phyloP scores from a whole-genome alignment of 2,888 invertebrate genomes.

The Andrena dorsata region DNA sequence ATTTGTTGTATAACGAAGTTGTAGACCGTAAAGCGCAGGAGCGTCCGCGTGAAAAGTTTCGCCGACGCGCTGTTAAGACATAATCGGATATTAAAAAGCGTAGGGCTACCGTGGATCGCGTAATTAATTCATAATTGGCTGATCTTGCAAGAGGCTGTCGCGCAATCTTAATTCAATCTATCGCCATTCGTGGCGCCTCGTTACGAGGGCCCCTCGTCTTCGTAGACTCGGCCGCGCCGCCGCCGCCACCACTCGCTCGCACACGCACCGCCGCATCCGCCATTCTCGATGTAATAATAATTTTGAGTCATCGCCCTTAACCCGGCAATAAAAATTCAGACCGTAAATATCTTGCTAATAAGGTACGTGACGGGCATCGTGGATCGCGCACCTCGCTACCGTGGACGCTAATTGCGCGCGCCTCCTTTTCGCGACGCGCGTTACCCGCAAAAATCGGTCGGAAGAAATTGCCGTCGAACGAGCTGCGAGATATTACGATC shows the following conservation, averaged over 20 bases:
- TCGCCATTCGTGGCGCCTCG: slow-evolving; percentile 82
- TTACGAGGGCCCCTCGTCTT: slow-evolving; percentile 74
- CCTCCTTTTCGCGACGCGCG: slow-evolving; percentile 13
- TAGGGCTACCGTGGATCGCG: slow-evolving; percentile 79
- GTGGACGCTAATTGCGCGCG: slow-evolving; percentile 56
- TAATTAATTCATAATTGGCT: slow-evolving; percentile 85
- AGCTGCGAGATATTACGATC: slow-evolving; percentile 29
- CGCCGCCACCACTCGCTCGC: neutral
- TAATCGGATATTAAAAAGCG: slow-evolving; percentile 84
- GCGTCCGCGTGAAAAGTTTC: slow-evolving; percentile 53
- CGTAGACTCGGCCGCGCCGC: slow-evolving; percentile 5
- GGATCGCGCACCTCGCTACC: slow-evolving; percentile 1
- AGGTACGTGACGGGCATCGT: slow-evolving; percentile 68
- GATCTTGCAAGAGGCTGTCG: slow-evolving; percentile 80
- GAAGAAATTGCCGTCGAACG: slow-evolving; percentile 8
- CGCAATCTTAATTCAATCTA: slow-evolving; percentile 85
- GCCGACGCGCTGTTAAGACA: slow-evolving; percentile 81
- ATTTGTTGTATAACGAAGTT: slow-evolving; percentile 53
- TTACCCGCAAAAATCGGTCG: slow-evolving; percentile 36
- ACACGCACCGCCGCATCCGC: slow-evolving; percentile 39
- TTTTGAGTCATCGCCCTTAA: slow-evolving; percentile 72
- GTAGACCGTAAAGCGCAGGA: slow-evolving; percentile 46
- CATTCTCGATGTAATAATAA: slow-evolving; percentile 71
- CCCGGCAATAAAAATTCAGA: slow-evolving; percentile 68
- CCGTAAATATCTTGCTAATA: slow-evolving; percentile 76